phyloP scores from a whole-genome alignment of 2,888 invertebrate genomes.

The Abscondita cerata region DNA sequence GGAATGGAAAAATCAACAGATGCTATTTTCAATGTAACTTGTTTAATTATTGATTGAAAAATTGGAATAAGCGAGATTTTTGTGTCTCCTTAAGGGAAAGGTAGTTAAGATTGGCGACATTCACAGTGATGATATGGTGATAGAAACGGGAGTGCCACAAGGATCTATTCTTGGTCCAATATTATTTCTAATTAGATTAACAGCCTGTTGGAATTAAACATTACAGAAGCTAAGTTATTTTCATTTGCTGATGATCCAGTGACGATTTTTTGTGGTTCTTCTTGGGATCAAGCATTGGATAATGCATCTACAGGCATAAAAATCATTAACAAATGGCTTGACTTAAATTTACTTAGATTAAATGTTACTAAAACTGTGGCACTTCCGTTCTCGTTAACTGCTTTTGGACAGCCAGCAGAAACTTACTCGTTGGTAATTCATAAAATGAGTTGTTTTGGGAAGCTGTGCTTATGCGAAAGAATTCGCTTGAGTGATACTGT shows the following conservation, averaged over 20 bases:
- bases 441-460: too few species aligned
- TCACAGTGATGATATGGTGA: background rate
- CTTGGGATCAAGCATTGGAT: too few species aligned
- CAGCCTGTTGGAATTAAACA: background rate
- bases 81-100: background rate
- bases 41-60: background rate
- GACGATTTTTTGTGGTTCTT: background rate
- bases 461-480: too few species aligned
- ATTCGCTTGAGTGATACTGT: too few species aligned
- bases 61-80: background rate
- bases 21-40: background rate
- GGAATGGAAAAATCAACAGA: background rate
- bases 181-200: background rate
- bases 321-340: too few species aligned
- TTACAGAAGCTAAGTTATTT: background rate
- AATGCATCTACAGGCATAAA: too few species aligned
- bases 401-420: too few species aligned
- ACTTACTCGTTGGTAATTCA: too few species aligned
- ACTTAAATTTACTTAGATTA: too few species aligned
- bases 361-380: too few species aligned
- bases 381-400: too few species aligned
- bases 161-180: background rate
- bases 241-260: background rate
- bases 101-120: background rate
- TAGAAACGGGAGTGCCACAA: background rate